Evolutionary conservation across 2,888 invertebrate species (phyloP), one percentile per base, ranked within the genome.

Genomic region (Xiphydria camelus): DNA sequence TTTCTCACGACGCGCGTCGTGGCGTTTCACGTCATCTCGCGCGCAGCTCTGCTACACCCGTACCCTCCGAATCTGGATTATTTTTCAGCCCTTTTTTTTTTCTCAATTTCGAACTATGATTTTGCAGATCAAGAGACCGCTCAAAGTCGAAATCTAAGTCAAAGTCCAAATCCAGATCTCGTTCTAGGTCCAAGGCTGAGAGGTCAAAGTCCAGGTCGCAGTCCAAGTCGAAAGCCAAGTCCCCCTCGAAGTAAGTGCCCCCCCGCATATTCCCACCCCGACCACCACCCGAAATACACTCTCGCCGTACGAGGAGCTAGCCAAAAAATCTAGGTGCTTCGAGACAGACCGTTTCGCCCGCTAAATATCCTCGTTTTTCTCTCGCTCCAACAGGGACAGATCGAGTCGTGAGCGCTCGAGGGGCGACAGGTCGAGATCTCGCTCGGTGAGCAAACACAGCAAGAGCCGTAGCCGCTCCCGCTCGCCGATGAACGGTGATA

Each of bases 101-200:
- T 50, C 45, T 45, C 51, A 51, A 52, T 59, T 54, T 49, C 49
- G 45, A 54, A 53, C 51, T 61, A 64, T 69, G 68, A 70, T 68
- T 68, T 75, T 76, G 36, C 68, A 84, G 84, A 79, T 84, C 84
- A 49, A 81, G 83, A 64, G 84, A 83, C 66, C 79, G 80, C 52
- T 84, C 83, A 52, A 83, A 84, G 70, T 83, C 84, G 33, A 82
- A 83, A 70, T 83, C 84, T 44, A 83, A 83, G 71, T 83, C 83
- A 63, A 75, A 75, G 71, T 84, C 84, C 42, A 83, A 84, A 73
- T 84, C 85, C 42, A 82, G 83, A 70, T 83, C 83, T 52, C 79
- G 81, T 64, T 83, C 84, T 57, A 77, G 80, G 60, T 82, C 82
- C 56, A 78, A 79, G 69, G 73, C 77, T 61, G 79, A 79, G 69